Evolutionary conservation across 1,140 invertebrate species (phyloP).

Genomic region (Mesaphorura yosii): DNA sequence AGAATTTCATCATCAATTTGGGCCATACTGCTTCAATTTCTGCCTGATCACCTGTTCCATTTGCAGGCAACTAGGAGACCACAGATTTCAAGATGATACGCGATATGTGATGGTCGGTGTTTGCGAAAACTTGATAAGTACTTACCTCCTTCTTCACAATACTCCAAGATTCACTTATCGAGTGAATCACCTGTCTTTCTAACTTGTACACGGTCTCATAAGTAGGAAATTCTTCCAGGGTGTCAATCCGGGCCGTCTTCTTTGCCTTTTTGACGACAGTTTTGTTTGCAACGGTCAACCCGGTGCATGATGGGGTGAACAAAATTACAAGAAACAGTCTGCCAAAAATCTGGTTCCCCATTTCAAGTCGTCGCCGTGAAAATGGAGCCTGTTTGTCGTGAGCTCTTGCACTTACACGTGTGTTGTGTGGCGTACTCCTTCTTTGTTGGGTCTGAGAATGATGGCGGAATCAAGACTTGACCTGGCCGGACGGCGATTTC

Average conservation of each 20-base stretch:
- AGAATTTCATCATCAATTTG: neutral
- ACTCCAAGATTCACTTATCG: neutral
- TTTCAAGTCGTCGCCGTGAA: no score
- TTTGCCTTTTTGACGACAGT: no score
- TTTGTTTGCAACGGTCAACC: no score
- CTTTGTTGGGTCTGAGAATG: no score
- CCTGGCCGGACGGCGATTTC: no score
- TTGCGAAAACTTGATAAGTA: neutral
- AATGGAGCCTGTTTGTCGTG: no score
- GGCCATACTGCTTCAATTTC: neutral
- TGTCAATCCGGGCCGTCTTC: neutral
- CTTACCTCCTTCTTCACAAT: neutral
- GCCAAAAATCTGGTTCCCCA: no score
- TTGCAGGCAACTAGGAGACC: neutral
- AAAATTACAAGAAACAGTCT: no score
- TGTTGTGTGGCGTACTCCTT: no score
- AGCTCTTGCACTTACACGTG: no score
- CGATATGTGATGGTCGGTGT: neutral
- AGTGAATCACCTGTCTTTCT: neutral
- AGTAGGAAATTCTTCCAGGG: slow-evolving; percentile 1
- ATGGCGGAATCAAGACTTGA: no score
- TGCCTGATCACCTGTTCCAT: neutral
- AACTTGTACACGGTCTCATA: neutral
- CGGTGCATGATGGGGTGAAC: no score
- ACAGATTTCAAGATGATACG: neutral